Conservation (phyloP, 2,888 invertebrate species). For the Mesodorylaimus sp. region DNA sequence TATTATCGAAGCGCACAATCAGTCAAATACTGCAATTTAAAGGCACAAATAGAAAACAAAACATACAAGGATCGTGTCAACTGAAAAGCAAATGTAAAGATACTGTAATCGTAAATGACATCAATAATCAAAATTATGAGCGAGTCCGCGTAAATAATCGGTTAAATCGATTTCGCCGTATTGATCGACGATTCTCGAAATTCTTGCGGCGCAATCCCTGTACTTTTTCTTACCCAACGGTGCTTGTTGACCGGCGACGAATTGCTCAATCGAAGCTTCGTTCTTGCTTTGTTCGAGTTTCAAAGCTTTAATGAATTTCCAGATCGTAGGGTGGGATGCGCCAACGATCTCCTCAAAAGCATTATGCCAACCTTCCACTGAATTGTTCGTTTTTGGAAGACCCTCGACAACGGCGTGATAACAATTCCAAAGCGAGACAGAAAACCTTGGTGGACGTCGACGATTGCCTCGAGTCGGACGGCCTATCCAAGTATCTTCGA, state of each 20-base stretch:
- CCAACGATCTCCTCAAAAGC: neutral
- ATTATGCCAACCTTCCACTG: conserved; percentile 1
- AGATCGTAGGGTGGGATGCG: neutral
- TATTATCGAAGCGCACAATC: too few relatives aligned
- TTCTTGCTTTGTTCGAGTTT: neutral
- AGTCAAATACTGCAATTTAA: too few relatives aligned
- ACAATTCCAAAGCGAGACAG: neutral
- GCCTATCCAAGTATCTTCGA: conserved; percentile 2
- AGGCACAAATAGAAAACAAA: too few relatives aligned
- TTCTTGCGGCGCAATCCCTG: neutral
- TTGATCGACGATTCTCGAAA: neutral
- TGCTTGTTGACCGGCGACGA: neutral
- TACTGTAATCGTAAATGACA: too few relatives aligned
- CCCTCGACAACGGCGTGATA: neutral
- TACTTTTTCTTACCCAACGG: neutral
- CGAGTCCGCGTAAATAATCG: neutral
- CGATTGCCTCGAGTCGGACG: neutral
- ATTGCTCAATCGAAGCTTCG: neutral
- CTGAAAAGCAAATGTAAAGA: too few relatives aligned
- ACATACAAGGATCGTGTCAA: too few relatives aligned
- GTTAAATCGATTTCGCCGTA: neutral
- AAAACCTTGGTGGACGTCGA: neutral
- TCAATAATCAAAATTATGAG: neutral
- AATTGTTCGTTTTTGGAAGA: conserved; percentile 1
- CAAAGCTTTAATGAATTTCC: neutral